Percentiles rank a stretch among this genome's conserved stretches.
These are phyloP conservation scores for Theristus sp. DNA, from an alignment of 2,888 invertebrate genomes.

Conservation along the genomic window DNA sequence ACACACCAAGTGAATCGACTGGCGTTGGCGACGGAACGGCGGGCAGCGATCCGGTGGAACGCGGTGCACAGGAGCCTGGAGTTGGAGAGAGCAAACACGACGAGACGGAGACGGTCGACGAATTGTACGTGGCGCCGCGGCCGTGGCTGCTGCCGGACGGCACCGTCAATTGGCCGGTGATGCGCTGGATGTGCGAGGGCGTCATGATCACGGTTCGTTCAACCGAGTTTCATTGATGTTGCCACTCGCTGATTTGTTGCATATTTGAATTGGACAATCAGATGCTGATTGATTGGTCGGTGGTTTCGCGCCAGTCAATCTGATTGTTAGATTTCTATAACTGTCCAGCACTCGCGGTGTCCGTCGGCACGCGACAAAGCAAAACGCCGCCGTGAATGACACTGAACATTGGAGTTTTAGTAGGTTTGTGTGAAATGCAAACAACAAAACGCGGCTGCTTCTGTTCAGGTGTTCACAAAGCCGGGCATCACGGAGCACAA, in stretches of 20 bases:
- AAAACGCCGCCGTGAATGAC: too few relatives aligned
- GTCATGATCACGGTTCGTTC: constrained; percentile 2
- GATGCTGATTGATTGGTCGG: neutral
- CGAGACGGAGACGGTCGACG: too few relatives aligned
- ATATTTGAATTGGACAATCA: neutral
- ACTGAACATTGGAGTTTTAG: too few relatives aligned
- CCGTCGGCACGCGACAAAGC: too few relatives aligned
- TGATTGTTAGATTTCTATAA: too few relatives aligned
- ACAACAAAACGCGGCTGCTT: too few relatives aligned
- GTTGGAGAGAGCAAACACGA: neutral
- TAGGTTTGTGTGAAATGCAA: too few relatives aligned
- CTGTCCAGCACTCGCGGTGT: too few relatives aligned
- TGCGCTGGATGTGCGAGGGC: constrained; percentile 25
- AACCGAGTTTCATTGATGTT: neutral
- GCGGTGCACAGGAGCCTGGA: neutral
- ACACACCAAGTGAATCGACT: too few relatives aligned
- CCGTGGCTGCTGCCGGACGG: constrained; percentile 61
- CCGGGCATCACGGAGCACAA: neutral
- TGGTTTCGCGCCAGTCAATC: too few relatives aligned
- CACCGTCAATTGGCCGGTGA: constrained; percentile 45
- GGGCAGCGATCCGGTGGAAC: neutral
- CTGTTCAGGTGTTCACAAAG: neutral
- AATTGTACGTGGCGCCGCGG: constrained; percentile 28
- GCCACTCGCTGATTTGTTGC: neutral
- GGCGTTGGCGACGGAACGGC: too few relatives aligned